Percentiles rank a stretch among this genome's conserved stretches.
Evolutionary conservation across 2,888 invertebrate genomes (phyloP).

Genomic region (Notodonta ziczac): DNA sequence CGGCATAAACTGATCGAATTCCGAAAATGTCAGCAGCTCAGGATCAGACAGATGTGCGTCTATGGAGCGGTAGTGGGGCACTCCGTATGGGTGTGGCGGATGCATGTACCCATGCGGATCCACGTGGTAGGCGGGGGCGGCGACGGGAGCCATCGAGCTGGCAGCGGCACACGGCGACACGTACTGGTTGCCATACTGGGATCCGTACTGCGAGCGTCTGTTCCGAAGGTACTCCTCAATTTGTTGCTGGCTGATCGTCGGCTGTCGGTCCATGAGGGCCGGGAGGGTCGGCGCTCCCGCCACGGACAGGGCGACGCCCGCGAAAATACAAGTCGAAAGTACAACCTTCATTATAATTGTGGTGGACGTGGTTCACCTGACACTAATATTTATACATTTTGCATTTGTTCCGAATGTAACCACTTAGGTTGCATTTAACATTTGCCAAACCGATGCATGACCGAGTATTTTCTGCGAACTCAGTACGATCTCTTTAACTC

Average conservation of each 20-base stretch:
- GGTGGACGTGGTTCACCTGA: conserved; percentile 38
- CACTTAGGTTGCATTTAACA: conserved; percentile 56
- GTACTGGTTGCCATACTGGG: conserved; percentile 39
- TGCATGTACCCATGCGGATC: conserved; percentile 18
- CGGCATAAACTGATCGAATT: conserved; percentile 53
- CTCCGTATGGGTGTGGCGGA: conserved; percentile 44
- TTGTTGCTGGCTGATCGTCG: conserved; percentile 28
- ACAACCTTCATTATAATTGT: conserved; percentile 62
- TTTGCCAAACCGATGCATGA: conserved; percentile 46
- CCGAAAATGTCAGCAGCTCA: conserved; percentile 63
- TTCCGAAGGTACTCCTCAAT: conserved; percentile 44
- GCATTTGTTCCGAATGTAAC: conserved; percentile 42
- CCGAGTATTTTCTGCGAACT: conserved; percentile 58
- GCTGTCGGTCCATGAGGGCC: conserved; percentile 40
- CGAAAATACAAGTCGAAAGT: conserved; percentile 45
- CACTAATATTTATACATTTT: conserved; percentile 68
- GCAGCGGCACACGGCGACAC: conserved; percentile 60
- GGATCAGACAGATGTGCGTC: conserved; percentile 47
- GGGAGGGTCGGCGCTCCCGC: conserved; percentile 50
- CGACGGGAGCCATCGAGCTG: conserved; percentile 41
- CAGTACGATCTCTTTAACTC: conserved; percentile 23
- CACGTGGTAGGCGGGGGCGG: conserved; percentile 31
- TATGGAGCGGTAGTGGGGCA: conserved; percentile 52
- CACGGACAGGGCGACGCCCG: conserved; percentile 34
- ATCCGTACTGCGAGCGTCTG: conserved; percentile 48